Evolutionary conservation across 37 sponge, comb jelly and placozoan species (phyloP).

Genomic region (Halisarca cf. caerulea): DNA sequence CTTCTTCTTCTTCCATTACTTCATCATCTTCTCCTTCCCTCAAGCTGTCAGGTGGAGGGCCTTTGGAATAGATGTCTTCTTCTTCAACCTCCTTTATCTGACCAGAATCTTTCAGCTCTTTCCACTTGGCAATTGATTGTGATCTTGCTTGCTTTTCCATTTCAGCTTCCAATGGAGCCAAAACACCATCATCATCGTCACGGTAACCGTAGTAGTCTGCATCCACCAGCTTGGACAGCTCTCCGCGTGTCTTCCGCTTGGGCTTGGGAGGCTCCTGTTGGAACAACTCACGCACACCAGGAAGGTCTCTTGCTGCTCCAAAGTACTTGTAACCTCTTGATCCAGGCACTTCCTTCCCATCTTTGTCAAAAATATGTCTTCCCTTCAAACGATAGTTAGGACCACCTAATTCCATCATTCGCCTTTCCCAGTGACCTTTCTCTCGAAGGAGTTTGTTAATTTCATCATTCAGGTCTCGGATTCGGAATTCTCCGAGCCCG

Average conservation of each 20-base stretch:
- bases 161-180: conserved; percentile 84
- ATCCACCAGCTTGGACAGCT: conserved; percentile 83
- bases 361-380: conserved; percentile 92
- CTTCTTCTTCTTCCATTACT: conserved; percentile 37
- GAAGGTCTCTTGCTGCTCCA: conserved; percentile 95
- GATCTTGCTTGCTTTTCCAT: conserved; percentile 73
- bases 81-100: conserved; percentile 41
- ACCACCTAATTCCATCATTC: conserved; percentile 92
- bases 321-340: conserved; percentile 96
- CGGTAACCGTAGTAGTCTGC: conserved; percentile 98
- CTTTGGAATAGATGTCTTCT: conserved; percentile 80
- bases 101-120: conserved; percentile 58
- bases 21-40: conserved; percentile 21
- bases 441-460: conserved; percentile 95
- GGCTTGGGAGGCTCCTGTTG: conserved; percentile 78
- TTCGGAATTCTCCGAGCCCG: conserved; percentile 94
- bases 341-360: conserved; percentile 95
- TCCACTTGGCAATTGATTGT: conserved; percentile 64
- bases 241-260: conserved; percentile 78
- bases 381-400: conserved; percentile 82
- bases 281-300: conserved; percentile 97
- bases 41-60: conserved; percentile 25
- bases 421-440: conserved; percentile 96
- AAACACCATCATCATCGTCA: conserved; percentile 97
- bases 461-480: conserved; percentile 96